A percentile compares a stretch with the other conserved stretches of the same genome.
Evolutionary conservation across 2,888 invertebrate species (phyloP).

Genomic region (Cenopis cana): DNA sequence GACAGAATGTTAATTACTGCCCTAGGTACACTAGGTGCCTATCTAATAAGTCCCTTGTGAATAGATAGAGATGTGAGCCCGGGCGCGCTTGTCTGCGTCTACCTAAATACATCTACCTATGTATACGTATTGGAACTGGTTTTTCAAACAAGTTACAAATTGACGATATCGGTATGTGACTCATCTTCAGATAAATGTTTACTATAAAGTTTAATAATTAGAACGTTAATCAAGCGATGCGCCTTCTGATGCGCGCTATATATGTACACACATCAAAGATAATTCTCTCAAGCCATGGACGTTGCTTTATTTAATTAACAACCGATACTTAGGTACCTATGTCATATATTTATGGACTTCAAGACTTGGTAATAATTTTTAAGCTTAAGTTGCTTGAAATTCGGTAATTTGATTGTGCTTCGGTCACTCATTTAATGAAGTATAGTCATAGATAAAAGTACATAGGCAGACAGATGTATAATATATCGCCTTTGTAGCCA

Average conservation of each 20-base stretch:
- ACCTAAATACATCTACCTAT: neutral
- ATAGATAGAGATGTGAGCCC: conserved; percentile 53
- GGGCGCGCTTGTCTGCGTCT: conserved; percentile 50
- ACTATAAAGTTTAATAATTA: conserved; percentile 33
- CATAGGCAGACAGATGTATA: too few species aligned
- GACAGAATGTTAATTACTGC: conserved; percentile 67
- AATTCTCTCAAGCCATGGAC: neutral
- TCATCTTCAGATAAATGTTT: conserved; percentile 46
- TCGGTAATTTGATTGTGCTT: too few species aligned
- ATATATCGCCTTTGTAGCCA: neutral
- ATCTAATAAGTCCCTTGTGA: conserved; percentile 45
- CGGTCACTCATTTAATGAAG: too few species aligned
- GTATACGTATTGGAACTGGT: conserved; percentile 54
- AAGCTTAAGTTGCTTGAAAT: too few species aligned
- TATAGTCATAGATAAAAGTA: too few species aligned
- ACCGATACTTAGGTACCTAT: too few species aligned
- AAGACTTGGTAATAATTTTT: too few species aligned
- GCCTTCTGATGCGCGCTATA: neutral
- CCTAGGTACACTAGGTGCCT: conserved; percentile 50
- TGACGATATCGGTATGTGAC: conserved; percentile 51
- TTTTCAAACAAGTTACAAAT: conserved; percentile 55
- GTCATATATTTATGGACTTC: too few species aligned
- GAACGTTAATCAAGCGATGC: conserved; percentile 16
- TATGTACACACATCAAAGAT: neutral
- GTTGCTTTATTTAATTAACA: too few species aligned